Base-by-base conservation (phyloP, 2,888 invertebrate genomes). In the Chrysodeixis includens region DNA sequence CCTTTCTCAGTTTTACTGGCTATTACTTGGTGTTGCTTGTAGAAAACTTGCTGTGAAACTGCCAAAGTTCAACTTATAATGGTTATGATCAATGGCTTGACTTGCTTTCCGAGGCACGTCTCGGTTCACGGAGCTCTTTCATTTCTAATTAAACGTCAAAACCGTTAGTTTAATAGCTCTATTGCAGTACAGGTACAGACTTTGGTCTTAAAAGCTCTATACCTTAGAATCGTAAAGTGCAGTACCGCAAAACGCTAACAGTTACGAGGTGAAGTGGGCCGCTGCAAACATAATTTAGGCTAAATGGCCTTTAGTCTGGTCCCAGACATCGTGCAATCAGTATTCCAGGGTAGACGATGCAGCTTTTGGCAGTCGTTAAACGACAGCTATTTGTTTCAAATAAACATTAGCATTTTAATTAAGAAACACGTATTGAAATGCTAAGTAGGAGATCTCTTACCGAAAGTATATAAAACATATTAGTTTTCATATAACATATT, bases 331-430 rank as follows among this genome's bases (percentile, higher is more conserved):
- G 46, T 46, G 18, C 46, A 46, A 46, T 16, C 46, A 40, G 7
- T 18, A 46, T 18, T 18, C 16, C 18, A 10, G 18, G 18, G 18
- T 46, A 18, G 46, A 16, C 44, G n/a, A 16, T 46, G 46, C 46
- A 46, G 40, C 40, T n/a, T 40, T 40, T n/a, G 40, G 40, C 40
- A 40, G n/a, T 40, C n/a, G n/a, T 40, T 40, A n/a, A 40, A 35
- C n/a, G 40, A 40, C n/a, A 40, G 40, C 4, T n/a, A 40, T 14
- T 4, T 40, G 12, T 40, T n/a, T n/a, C 1, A 26, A 26, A 26
- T 26, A 6, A 6, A 26, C 26, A n/a, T 40, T 35, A 35, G 35
- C 35, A 40, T 40, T 40, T n/a, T 40, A 40, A 40, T n/a, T 40
- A 40, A 40, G n/a, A 40, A 35, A 12, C 2, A 35, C 12, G 2